Evolutionary conservation across 2,797 vertebrate genomes (phyloP).

Genomic region (Orientallactaga sibirica): DNA sequence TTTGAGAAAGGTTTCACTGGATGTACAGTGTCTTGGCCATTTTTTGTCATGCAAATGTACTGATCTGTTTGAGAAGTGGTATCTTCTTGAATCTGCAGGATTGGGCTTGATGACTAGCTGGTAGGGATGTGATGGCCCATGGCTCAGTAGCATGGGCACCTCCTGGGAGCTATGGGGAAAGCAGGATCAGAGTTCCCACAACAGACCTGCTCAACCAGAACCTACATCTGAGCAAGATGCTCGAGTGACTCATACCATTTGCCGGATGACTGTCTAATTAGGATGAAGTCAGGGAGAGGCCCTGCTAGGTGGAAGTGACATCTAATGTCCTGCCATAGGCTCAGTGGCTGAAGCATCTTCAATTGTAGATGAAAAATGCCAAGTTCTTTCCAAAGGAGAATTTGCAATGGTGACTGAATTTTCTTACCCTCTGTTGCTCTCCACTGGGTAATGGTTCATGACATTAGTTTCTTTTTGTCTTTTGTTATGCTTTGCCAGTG

Average conservation of each 20-base stretch:
- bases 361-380: neutral
- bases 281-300: neutral
- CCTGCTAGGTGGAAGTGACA: neutral
- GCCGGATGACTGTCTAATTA: neutral
- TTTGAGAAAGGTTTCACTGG: conserved; percentile 9
- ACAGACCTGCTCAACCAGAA: neutral
- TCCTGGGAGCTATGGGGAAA: neutral
- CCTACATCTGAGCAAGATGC: neutral
- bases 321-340: neutral
- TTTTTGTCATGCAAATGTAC: neutral
- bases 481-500: neutral
- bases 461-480: neutral
- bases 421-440: conserved; percentile 42
- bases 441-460: neutral
- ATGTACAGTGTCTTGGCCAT: neutral
- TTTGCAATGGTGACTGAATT: neutral
- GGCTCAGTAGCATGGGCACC: neutral
- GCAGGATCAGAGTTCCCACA: neutral
- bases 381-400: conserved; percentile 7
- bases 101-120: neutral
- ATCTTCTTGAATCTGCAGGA: neutral
- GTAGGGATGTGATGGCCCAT: neutral
- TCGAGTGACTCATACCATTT: neutral
- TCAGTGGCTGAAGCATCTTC: neutral
- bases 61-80: neutral